Percentiles rank a stretch among this genome's conserved stretches.
Evolutionary conservation across 2,888 invertebrate genomes (phyloP).

Genomic region (Notocelia uddmanniana): DNA sequence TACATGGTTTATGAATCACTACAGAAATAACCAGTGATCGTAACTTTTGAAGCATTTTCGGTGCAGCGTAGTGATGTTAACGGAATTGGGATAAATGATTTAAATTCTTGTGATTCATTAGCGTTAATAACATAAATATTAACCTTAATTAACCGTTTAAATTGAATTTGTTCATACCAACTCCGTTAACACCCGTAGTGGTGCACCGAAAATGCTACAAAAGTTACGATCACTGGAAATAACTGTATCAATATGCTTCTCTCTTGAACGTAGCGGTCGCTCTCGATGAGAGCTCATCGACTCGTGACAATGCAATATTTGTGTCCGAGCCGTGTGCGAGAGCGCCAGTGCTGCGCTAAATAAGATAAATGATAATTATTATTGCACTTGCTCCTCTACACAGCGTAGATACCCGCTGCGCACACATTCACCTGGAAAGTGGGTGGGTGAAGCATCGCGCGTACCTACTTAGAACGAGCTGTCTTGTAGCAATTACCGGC

Average conservation of each 20-base stretch:
- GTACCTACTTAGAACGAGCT: not conserved
- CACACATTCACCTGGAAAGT: constrained; percentile 32
- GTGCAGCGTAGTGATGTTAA: too few relatives aligned
- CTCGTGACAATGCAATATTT: constrained; percentile 8
- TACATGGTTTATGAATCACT: not conserved
- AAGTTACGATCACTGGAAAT: too few relatives aligned
- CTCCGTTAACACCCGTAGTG: too few relatives aligned
- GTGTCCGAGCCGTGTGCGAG: not conserved
- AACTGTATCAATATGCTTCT: not conserved
- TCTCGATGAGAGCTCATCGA: not conserved
- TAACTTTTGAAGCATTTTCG: too few relatives aligned
- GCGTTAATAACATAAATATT: too few relatives aligned
- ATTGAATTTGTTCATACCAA: too few relatives aligned
- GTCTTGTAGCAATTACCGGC: constrained; percentile 4
- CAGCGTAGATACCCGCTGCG: not conserved
- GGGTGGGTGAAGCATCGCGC: constrained; percentile 19
- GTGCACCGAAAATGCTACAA: too few relatives aligned
- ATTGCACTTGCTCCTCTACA: not conserved
- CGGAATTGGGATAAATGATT: too few relatives aligned
- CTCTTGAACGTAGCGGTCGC: constrained; percentile 13
- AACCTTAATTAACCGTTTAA: too few relatives aligned
- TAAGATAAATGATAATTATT: not conserved
- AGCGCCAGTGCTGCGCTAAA: not conserved
- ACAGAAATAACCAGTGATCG: too few relatives aligned
- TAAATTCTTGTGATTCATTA: too few relatives aligned